phyloP scores from a whole-genome alignment of 2,113 vertebrate genomes.

The Megaceryle maxima region DNA sequence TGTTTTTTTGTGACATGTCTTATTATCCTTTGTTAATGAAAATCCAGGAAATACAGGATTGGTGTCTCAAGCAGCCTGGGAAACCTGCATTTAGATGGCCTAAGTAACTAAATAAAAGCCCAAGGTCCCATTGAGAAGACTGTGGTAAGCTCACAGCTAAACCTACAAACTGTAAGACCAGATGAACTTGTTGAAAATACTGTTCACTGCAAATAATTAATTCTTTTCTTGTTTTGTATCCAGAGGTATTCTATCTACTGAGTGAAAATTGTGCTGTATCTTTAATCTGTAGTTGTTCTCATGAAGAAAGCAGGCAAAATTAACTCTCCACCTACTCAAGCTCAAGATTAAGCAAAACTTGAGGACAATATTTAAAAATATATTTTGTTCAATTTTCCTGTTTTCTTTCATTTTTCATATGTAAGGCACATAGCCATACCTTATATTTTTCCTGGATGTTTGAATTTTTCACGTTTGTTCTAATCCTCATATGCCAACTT shows the following conservation, averaged over 20 bases:
- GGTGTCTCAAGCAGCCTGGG: not conserved
- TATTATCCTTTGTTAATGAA: not conserved
- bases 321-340: not conserved
- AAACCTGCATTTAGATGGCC: not conserved
- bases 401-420: not conserved
- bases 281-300: not conserved
- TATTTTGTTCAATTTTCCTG: not conserved
- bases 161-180: not conserved
- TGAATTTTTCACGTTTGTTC: not conserved
- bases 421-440: not conserved
- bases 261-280: not conserved
- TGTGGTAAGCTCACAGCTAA: not conserved
- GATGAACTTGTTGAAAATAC: not conserved
- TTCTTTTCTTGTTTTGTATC: not conserved
- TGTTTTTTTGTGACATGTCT: not conserved
- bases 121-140: not conserved
- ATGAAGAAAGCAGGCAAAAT: not conserved
- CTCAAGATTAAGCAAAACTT: not conserved
- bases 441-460: not conserved
- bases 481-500: not conserved
- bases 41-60: not conserved
- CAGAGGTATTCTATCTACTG: not conserved
- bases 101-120: not conserved
- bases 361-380: not conserved
- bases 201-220: not conserved